Evolutionary conservation across 2,888 invertebrate species (phyloP), one percentile per base, ranked within the genome.

Genomic region (Drosophila meridionalis): DNA sequence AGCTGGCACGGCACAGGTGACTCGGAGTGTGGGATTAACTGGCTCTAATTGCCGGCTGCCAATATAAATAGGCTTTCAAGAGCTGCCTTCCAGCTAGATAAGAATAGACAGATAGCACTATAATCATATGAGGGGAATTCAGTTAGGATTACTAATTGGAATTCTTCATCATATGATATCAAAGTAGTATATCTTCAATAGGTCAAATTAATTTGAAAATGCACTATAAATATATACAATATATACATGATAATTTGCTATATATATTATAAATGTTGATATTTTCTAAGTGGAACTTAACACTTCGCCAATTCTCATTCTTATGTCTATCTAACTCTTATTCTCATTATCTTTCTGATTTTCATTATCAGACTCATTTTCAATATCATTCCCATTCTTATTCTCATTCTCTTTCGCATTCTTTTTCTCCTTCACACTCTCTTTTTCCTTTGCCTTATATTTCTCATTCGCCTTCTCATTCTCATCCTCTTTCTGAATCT

Each of bases 11-110:
- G 30, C 4, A 14, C 48, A 30, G 48, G 14, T 30, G 32, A 50
- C 32, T 5, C 6, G 7, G 34, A 52, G 52, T 26, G 52, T 34
- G 52, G 34, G 42, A 56, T 56, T 40, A 56, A 56, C 42, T 38
- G 7, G 7, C 56, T 12, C 9, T 42, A 56, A 56, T 56, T 56
- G 42, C 28, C 14, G 9, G 6, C 28, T 43, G 55, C 4, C 30
- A 56, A 5, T 6, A 30, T n/a, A 32, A 20, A 40, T 56, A 40
- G 56, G 40, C 38, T 9, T 28, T n/a, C 28, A 28, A 38, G 26
- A 55, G 40, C 36, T 4, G 55, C 28, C 40, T 30, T 8, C 40
- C n/a, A 56, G 56, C 28, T 12, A 12, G 36, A 36, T 26, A 55
- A 28, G 38, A 14, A 55, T n/a, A 12, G 52, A 36, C 36, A 36